Percentiles rank a stretch among this genome's conserved stretches.
These are phyloP conservation scores for Drosophila oshimai DNA, from an alignment of 1,140 invertebrate genomes.

Conservation along the genomic window DNA sequence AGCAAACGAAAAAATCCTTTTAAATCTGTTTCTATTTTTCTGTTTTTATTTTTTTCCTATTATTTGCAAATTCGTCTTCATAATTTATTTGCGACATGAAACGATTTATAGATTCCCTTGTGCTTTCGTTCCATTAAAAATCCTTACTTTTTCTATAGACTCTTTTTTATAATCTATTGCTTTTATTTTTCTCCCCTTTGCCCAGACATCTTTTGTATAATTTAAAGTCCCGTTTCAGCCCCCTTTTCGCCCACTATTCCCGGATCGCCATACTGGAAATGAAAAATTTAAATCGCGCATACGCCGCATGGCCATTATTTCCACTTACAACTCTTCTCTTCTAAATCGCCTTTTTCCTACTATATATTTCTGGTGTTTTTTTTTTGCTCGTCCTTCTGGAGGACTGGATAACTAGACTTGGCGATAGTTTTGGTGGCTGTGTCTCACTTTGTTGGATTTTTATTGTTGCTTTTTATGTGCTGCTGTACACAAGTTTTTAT, in stretches of 20 bases:
- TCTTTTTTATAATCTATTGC: constrained; percentile 7
- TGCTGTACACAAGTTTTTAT: constrained; percentile 31
- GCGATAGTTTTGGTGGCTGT: constrained; percentile 33
- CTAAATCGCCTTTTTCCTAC: constrained; percentile 8
- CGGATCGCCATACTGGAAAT: not conserved
- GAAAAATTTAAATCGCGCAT: constrained; percentile 41
- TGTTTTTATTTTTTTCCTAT: too few species aligned
- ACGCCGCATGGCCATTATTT: constrained; percentile 40
- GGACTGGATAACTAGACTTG: constrained; percentile 23
- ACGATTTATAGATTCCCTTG: constrained; percentile 3
- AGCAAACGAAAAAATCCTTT: too few species aligned
- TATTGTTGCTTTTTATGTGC: constrained; percentile 33
- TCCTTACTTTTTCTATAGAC: not conserved
- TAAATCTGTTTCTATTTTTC: too few species aligned
- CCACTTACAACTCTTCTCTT: constrained; percentile 26
- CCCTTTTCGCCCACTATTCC: not conserved
- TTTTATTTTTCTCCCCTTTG: not conserved
- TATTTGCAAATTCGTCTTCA: too few species aligned
- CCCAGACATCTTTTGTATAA: constrained; percentile 11
- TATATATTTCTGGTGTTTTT: not conserved
- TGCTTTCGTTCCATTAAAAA: not conserved
- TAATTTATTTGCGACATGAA: not conserved
- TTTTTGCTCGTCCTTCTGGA: too few species aligned
- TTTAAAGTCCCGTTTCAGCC: constrained; percentile 5
- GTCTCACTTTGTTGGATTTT: constrained; percentile 31